Conservation (phyloP, 1,140 invertebrate species). For the Oryctes rhinoceros region DNA sequence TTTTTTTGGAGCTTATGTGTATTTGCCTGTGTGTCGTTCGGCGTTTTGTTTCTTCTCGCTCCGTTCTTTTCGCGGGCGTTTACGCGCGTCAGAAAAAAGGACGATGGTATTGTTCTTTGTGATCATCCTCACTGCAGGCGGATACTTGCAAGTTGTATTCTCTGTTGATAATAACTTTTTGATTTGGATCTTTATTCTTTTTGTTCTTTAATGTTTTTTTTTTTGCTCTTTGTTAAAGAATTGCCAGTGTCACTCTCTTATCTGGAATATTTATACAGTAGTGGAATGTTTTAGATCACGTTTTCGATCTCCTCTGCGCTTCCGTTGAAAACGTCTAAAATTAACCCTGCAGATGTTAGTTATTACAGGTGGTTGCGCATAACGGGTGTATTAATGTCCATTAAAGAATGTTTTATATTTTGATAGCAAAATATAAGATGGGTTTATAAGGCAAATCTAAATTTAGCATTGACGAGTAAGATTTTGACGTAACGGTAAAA, state of each 20-base stretch:
- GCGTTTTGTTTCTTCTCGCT: constrained; percentile 28
- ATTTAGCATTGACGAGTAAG: too few species aligned
- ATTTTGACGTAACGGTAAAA: too few species aligned
- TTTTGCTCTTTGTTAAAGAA: not conserved
- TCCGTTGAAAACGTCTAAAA: too few species aligned
- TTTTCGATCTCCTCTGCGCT: too few species aligned
- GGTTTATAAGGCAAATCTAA: too few species aligned
- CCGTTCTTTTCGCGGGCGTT: constrained; percentile 23
- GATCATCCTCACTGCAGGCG: not conserved
- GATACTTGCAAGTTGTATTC: constrained; percentile 20
- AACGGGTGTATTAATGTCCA: too few species aligned
- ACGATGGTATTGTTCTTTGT: constrained; percentile 26
- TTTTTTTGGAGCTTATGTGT: constrained; percentile 12
- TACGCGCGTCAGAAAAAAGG: constrained; percentile 29
- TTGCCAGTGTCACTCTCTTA: not conserved
- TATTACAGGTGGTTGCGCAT: too few species aligned
- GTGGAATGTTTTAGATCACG: too few species aligned
- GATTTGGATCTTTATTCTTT: constrained; percentile 11
- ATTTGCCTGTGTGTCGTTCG: constrained; percentile 27
- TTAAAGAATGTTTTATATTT: too few species aligned
- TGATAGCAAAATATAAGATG: too few species aligned
- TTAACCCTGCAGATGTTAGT: too few species aligned
- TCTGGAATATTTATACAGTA: not conserved
- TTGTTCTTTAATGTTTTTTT: constrained; percentile 13
- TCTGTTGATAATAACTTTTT: constrained; percentile 26